Evolutionary conservation across 1,140 invertebrate genomes (phyloP), one percentile per base, ranked within the genome.

Genomic region (Pectinophora gossypiella): DNA sequence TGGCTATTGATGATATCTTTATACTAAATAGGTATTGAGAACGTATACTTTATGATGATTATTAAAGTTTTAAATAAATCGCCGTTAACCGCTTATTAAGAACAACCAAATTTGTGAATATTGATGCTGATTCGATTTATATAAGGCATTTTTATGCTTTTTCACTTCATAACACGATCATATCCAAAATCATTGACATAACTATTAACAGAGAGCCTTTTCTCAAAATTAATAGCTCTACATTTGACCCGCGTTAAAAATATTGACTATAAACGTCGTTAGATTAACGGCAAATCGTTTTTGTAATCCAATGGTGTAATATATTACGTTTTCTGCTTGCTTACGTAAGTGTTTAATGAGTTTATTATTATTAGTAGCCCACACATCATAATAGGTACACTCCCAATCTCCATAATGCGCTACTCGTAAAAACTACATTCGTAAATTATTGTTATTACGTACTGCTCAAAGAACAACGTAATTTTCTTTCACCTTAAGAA

Each of bases 341-440:
- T 55, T 44, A 48, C 22, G 13, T 36, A 35, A 44, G 35, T 44
- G 22, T 56, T 56, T 60, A 60, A 64, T 55, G 48, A 60, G 51
- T 48, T 55, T 51, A 52, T 54, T 57, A 54, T 18, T 40, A 40
- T 40, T 40, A 51, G 48, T 57, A 54, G 43, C 42, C 46, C n/a
- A 36, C 43, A 36, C 46, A 27, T 48, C 35, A 54, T 54, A 49
- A 56, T 40, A 40, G 9, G 27, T 32, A 40, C 36, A 54, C 54
- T 51, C 19, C 13, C 19, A 51, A 52, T 50, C 48, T 50, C 43
- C 38, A 49, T 40, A 40, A 40, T 18, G 16, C 15, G 36, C 36
- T 40, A 40, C 36, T 40, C 36, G n/a, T 15, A 40, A 40, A 12
- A 10, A 15, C 36, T 32, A n/a, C 36, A 40, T 40, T 13, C 13